These are phyloP conservation scores for Drosophila bifasciata DNA, from an alignment of 1,140 invertebrate species.

Conservation along the genomic window DNA sequence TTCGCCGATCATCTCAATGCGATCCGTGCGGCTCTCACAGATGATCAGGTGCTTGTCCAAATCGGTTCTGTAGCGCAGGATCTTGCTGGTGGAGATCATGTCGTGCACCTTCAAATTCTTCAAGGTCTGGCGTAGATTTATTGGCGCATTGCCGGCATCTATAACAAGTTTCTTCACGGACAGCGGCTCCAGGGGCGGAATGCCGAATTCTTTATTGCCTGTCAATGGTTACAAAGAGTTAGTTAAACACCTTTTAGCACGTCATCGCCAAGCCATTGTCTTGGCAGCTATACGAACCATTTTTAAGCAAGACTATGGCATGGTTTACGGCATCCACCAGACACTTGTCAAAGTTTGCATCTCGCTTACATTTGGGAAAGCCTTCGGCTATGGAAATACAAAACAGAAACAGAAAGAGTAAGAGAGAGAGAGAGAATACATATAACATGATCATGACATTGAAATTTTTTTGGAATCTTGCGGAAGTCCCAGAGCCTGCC, in stretches of 20 bases:
- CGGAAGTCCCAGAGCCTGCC: conserved; percentile 49
- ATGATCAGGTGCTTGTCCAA: conserved; percentile 84
- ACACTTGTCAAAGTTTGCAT: conserved; percentile 81
- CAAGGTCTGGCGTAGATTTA: conserved; percentile 85
- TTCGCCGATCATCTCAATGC: conserved; percentile 87
- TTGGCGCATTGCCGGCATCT: conserved; percentile 83
- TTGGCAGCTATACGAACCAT: conserved; percentile 50
- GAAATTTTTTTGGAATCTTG: conserved; percentile 35
- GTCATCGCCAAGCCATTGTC: conserved; percentile 2
- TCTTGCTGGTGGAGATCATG: conserved; percentile 84
- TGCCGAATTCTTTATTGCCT: conserved; percentile 82
- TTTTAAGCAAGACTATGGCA: conserved; percentile 72
- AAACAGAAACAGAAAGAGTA: neutral
- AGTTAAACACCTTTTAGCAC: neutral
- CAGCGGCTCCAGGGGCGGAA: conserved; percentile 82
- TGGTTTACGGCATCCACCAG: conserved; percentile 79
- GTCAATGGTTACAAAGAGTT: conserved; percentile 23
- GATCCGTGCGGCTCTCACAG: conserved; percentile 84
- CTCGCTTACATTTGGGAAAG: conserved; percentile 78
- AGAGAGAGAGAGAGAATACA: no score
- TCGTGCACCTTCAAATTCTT: conserved; percentile 86
- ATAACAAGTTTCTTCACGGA: conserved; percentile 81
- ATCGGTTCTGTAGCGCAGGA: conserved; percentile 84
- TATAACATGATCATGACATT: conserved; percentile 63
- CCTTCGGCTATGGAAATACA: conserved; percentile 54